Evolutionary conservation across 2,888 invertebrate species (phyloP).

Genomic region (Apantesis nais): DNA sequence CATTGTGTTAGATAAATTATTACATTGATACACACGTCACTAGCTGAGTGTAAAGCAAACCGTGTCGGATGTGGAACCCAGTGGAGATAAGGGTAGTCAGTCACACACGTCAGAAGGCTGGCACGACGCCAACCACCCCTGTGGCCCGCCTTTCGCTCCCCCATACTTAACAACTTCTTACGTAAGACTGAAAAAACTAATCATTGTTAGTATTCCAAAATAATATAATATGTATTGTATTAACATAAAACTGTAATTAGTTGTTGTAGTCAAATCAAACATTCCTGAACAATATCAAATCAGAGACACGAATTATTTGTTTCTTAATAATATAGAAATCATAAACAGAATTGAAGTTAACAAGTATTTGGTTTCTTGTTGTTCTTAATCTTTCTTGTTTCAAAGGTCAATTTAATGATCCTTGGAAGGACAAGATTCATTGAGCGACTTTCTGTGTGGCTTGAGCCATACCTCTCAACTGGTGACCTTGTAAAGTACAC

Average conservation of each 20-base stretch:
- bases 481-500: background rate
- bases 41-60: conserved; percentile 56
- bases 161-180: conserved; percentile 59
- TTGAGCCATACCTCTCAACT: background rate
- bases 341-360: background rate
- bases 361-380: background rate
- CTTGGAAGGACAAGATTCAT: background rate
- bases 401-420: background rate
- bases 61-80: conserved; percentile 59
- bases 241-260: background rate
- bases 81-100: conserved; percentile 64
- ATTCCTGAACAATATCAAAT: background rate
- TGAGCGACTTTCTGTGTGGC: background rate
- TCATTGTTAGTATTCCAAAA: conserved; percentile 21
- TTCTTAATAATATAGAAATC: background rate
- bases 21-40: conserved; percentile 38
- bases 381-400: background rate
- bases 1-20: conserved; percentile 18
- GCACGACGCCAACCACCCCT: conserved; percentile 62
- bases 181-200: conserved; percentile 53
- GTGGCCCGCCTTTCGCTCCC: conserved; percentile 49
- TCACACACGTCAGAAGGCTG: conserved; percentile 62
- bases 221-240: background rate
- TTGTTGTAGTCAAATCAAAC: too few relatives aligned
- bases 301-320: background rate